Base-by-base conservation (phyloP, 2,113 vertebrate species). In the Gambusia affinis region DNA sequence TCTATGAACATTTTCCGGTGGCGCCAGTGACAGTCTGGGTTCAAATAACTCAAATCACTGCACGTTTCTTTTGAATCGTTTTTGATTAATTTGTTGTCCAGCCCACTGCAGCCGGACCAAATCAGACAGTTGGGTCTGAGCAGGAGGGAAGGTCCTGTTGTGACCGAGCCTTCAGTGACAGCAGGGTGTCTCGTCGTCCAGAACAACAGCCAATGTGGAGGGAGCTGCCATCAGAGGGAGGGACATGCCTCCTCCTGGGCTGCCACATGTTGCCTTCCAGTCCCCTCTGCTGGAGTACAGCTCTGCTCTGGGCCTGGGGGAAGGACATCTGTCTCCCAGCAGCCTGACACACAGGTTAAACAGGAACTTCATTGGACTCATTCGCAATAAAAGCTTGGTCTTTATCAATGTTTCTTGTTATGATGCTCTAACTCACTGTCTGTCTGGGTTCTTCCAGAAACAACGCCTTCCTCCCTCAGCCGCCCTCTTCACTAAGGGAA, bases 71-170 rank as follows among this genome's bases (percentile, higher is more conserved):
- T 12, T 12, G 6, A 12, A 39, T n/a, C 12, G 27, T 39, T 22
- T 54, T 24, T 12, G 12, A 42, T 42, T 15, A 42, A 42, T 42
- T 22, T 54, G 47, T 54, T 54, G 4, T 54, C 47, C 7, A 1
- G 17, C 47, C 7, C 5, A 4, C 7, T 28, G 27, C 91, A 99
- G 98, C 95, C 96, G 35, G 92, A 96, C 91, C 93, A 96, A 86
- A 91, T 98, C 91, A 95, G 94, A 75, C 95, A 95, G 62, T 94
- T 97, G 81, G 95, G 96, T 35, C 84, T 85, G 66, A 33, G 24
- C 82, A 70, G 83, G 42, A 79, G 80, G 60, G 86, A 69, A 67
- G 60, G 62, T 33, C 67, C 8, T 64, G 57, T 39, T 62, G 28
- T 54, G 8, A 7, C 42, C 15, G 78, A 83, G 42, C 75, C 72